Evolutionary conservation across 2,797 vertebrate genomes (phyloP), one percentile per base, ranked within the genome.

Genomic region (Sciaenops ocellatus): DNA sequence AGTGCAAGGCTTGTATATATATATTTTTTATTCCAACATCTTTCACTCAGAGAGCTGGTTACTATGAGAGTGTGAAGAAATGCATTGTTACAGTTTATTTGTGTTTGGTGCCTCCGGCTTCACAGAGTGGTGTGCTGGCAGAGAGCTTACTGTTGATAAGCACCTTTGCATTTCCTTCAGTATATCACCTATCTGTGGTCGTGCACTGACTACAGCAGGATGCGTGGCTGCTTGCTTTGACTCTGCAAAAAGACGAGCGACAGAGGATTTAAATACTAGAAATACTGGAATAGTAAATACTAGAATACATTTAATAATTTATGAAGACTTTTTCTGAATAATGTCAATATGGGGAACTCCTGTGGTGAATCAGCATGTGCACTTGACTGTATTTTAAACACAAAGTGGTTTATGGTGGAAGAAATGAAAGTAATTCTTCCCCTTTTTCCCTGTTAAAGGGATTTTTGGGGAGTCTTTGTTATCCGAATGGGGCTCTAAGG

Each of bases 91-190:
- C 60, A 70, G 5, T 69, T 65, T 55, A 77, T 81, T 71, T 70
- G 56, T 56, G n/a, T 73, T 62, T 16, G 54, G 66, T 22, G 65
- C 73, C 73, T 54, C 46, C 26, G 57, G 76, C 71, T 79, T 41
- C 46, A 59, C 17, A 0, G 41, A 62, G 66, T 30, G 26, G 17
- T 72, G 57, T 46, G 64, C 34, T 56, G 50, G 62, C 44, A 30
- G 22, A 77, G 55, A 69, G 79, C 67, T 84, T 48, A 62, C 46
- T 28, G 65, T 65, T 41, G 42, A 73, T 68, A 80, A 76, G 66
- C 50, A 60, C 64, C 30, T 62, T 12, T 70, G 17, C 28, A 59
- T 65, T 65, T 59, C 28, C 59, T 48, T 34, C 48, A 72, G n/a
- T 42, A n/a, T 42, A 15, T 64, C 41, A 65, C 62, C 44, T 74